Evolutionary conservation across 1,140 invertebrate genomes (phyloP).

Genomic region (Ceratitis capitata): DNA sequence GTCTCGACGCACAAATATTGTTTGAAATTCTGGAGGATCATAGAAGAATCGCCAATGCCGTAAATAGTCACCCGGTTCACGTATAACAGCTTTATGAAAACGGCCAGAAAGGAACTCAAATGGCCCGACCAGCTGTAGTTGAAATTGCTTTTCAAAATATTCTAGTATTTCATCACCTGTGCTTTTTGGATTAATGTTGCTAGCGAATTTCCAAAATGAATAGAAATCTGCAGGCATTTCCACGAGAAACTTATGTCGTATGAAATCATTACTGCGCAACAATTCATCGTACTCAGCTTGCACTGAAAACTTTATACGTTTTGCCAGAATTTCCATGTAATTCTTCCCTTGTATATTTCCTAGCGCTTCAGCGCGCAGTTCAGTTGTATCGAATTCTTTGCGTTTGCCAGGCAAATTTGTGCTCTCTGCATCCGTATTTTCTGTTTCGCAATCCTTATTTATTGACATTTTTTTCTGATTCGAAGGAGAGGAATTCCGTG

Average conservation of each 20-base stretch:
- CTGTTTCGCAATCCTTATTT: not conserved
- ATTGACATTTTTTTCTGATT: slow-evolving; percentile 37
- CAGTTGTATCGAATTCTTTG: slow-evolving; percentile 20
- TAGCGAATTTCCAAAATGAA: slow-evolving; percentile 83
- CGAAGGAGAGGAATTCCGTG: slow-evolving; percentile 47
- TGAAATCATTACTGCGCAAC: slow-evolving; percentile 66
- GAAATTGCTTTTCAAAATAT: slow-evolving; percentile 74
- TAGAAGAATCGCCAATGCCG: slow-evolving; percentile 91
- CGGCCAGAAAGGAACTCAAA: slow-evolving; percentile 83
- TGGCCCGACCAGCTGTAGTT: slow-evolving; percentile 83
- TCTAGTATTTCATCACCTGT: slow-evolving; percentile 66
- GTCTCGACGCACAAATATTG: slow-evolving; percentile 73
- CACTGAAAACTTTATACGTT: slow-evolving; percentile 58
- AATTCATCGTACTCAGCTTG: slow-evolving; percentile 60
- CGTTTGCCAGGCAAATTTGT: slow-evolving; percentile 35
- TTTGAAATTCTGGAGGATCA: slow-evolving; percentile 94
- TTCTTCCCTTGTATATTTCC: slow-evolving; percentile 56
- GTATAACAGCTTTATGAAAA: slow-evolving; percentile 69
- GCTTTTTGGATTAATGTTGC: slow-evolving; percentile 70
- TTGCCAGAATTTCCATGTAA: slow-evolving; percentile 60
- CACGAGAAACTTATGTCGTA: slow-evolving; percentile 81
- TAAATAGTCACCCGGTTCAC: slow-evolving; percentile 73
- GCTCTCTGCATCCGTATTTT: not conserved
- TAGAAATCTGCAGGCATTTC: slow-evolving; percentile 92
- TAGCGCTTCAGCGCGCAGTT: slow-evolving; percentile 55